phyloP scores from a whole-genome alignment of 2,113 vertebrate species.

The Potamarius usumacintae region DNA sequence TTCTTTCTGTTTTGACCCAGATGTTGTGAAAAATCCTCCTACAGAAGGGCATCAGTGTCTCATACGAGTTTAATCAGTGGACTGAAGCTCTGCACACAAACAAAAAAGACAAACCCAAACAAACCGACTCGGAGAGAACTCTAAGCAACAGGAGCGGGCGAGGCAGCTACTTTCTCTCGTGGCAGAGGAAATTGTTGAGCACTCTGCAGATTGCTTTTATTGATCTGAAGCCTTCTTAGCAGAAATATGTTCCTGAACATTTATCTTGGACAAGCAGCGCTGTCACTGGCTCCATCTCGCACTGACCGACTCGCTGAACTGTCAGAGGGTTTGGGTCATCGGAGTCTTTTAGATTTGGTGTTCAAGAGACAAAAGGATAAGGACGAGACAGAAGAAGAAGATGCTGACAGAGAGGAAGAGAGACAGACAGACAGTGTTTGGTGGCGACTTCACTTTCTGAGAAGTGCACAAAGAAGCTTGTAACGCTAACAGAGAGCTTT shows the following conservation, averaged over 20 bases:
- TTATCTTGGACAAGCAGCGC: slow-evolving; percentile 53
- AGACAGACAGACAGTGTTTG: too few relatives aligned
- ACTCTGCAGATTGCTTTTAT: slow-evolving; percentile 70
- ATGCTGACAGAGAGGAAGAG: not conserved
- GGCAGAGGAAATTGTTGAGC: slow-evolving; percentile 61
- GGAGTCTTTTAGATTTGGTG: not conserved
- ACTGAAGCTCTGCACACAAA: not conserved
- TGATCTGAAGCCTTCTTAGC: slow-evolving; percentile 56
- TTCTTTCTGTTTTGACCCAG: not conserved
- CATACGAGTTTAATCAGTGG: not conserved
- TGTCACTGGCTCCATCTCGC: slow-evolving; percentile 40
- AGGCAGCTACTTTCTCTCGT: slow-evolving; percentile 36
- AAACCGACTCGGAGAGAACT: not conserved
- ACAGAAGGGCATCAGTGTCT: not conserved
- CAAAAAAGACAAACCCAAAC: not conserved
- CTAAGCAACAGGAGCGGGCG: slow-evolving; percentile 1
- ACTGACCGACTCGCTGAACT: not conserved
- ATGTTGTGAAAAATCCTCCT: not conserved
- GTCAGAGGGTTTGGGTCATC: not conserved
- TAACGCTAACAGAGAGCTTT: not conserved
- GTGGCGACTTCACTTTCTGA: too few relatives aligned
- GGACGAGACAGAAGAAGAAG: not conserved
- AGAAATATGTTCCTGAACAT: slow-evolving; percentile 58
- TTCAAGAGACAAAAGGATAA: not conserved
- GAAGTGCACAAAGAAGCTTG: too few relatives aligned